These are phyloP conservation scores for Aphis craccivora DNA, from an alignment of 1,140 invertebrate genomes.

Conservation along the genomic window DNA sequence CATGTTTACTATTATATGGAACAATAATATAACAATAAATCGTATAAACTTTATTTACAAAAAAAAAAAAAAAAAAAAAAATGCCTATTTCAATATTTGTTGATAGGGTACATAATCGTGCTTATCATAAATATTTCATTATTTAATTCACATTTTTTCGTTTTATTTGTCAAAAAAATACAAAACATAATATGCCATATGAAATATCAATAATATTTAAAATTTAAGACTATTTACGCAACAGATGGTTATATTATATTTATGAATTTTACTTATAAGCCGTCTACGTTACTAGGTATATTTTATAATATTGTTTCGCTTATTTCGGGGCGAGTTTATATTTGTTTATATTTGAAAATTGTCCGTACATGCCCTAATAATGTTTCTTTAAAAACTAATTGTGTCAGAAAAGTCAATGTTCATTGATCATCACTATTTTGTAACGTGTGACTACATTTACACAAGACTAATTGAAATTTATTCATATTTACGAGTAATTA, in stretches of 20 bases:
- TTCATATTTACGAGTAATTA: background rate
- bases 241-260: background rate
- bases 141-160: background rate
- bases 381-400: background rate
- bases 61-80: background rate
- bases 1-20: background rate
- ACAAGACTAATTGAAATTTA: conserved; percentile 8
- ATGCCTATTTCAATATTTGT: background rate
- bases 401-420: background rate
- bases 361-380: background rate
- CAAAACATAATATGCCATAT: background rate
- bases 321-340: background rate
- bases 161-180: background rate
- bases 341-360: too few species aligned
- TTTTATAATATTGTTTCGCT: background rate
- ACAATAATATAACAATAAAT: background rate
- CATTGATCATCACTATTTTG: background rate
- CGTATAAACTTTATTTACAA: background rate
- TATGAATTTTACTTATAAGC: background rate
- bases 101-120: background rate
- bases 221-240: background rate
- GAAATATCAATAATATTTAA: background rate
- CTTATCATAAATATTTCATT: background rate
- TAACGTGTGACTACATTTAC: background rate
- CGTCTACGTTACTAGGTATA: background rate